Percentiles rank a stretch among this genome's conserved stretches.
Conservation (phyloP, 2,888 invertebrate species). For the Crematogaster levior region DNA sequence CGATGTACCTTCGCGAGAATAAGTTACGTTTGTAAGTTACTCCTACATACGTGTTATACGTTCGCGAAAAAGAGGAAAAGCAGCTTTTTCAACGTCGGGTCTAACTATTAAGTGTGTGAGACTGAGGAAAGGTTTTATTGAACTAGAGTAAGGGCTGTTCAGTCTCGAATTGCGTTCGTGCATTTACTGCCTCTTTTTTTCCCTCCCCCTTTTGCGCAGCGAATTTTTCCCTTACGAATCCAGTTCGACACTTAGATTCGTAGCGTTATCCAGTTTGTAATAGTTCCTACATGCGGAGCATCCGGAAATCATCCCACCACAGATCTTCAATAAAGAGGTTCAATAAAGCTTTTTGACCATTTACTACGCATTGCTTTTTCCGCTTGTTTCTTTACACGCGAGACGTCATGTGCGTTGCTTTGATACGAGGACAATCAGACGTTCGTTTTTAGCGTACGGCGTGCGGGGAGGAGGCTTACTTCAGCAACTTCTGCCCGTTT, state of each 20-base stretch:
- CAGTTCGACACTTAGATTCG: constrained; percentile 46
- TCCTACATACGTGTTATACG: constrained; percentile 52
- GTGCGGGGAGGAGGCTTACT: not conserved
- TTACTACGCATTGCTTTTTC: constrained; percentile 28
- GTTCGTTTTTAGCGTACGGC: constrained; percentile 43
- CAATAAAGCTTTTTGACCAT: constrained; percentile 70
- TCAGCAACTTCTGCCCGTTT: not conserved
- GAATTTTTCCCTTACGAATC: constrained; percentile 24
- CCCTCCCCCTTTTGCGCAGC: constrained; percentile 31
- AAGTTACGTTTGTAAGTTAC: constrained; percentile 64
- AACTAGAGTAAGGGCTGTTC: constrained; percentile 57
- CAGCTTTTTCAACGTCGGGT: constrained; percentile 52
- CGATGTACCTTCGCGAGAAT: constrained; percentile 72
- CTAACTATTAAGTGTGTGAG: constrained; percentile 41
- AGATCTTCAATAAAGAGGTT: constrained; percentile 57
- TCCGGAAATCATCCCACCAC: constrained; percentile 45
- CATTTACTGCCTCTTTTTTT: constrained; percentile 49
- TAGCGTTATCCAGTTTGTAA: constrained; percentile 56
- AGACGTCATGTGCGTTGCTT: constrained; percentile 52
- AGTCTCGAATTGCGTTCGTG: constrained; percentile 22
- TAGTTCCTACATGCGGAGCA: constrained; percentile 69
- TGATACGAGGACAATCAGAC: constrained; percentile 68
- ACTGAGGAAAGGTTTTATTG: constrained; percentile 69
- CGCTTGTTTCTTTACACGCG: constrained; percentile 44
- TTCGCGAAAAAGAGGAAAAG: constrained; percentile 45